Evolutionary conservation across 2,888 invertebrate genomes (phyloP).

Genomic region (Trilocha varians): DNA sequence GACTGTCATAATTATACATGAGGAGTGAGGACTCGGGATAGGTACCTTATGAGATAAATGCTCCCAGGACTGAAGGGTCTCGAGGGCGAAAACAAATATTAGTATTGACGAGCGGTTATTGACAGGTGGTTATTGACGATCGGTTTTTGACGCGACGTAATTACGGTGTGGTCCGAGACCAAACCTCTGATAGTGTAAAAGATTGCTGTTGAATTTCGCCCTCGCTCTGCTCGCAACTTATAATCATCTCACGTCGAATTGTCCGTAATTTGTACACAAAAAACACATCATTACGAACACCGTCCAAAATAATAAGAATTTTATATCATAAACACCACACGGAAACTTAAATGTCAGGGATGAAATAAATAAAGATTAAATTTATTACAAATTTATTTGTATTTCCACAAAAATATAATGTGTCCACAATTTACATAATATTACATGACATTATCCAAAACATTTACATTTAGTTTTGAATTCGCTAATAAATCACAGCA

Average conservation of each 20-base stretch:
- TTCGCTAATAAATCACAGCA: constrained; percentile 29
- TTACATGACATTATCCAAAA: constrained; percentile 11
- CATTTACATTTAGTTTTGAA: constrained; percentile 5
- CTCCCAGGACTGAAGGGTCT: constrained; percentile 34
- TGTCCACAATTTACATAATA: constrained; percentile 17
- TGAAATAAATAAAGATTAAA: constrained; percentile 15
- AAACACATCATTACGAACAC: constrained; percentile 18
- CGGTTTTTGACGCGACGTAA: constrained; percentile 38
- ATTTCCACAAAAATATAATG: constrained; percentile 52
- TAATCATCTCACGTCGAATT: constrained; percentile 44
- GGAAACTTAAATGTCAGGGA: constrained; percentile 12
- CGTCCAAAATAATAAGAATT: constrained; percentile 1
- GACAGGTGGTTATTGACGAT: constrained; percentile 50
- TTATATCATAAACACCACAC: constrained; percentile 14
- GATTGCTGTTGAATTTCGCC: constrained; percentile 38
- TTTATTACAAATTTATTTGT: constrained; percentile 41
- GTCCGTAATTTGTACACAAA: constrained; percentile 35
- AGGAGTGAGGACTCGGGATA: no score
- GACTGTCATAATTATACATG: constrained; percentile 45
- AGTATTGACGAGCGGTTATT: constrained; percentile 51
- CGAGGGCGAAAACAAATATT: constrained; percentile 64
- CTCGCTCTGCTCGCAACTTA: constrained; percentile 34
- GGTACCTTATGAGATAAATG: constrained; percentile 45
- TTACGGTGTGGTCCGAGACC: constrained; percentile 27
- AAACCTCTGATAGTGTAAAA: constrained; percentile 40